A percentile compares a stretch with the other conserved stretches of the same genome.
Evolutionary conservation across 2,888 invertebrate genomes (phyloP).

Genomic region (Altica lythri): DNA sequence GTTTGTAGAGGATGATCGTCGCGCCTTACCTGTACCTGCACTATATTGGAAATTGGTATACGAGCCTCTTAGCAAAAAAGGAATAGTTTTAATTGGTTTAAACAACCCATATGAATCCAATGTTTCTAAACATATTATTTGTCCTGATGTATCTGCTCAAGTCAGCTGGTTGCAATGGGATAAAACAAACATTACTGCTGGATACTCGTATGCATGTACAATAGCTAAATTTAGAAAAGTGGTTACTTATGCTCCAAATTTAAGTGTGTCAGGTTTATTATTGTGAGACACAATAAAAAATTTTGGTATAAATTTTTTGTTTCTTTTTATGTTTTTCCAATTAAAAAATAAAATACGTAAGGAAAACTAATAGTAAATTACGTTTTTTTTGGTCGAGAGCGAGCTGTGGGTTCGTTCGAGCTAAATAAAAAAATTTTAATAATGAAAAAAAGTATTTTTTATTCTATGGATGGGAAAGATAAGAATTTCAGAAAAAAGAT

Average conservation of each 20-base stretch:
- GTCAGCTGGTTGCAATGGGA: constrained; percentile 66
- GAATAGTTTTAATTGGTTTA: constrained; percentile 65
- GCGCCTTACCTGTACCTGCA: constrained; percentile 61
- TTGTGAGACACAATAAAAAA: constrained; percentile 18
- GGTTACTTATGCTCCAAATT: constrained; percentile 61
- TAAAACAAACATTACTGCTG: constrained; percentile 57
- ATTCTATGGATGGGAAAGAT: too few relatives aligned
- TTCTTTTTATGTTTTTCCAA: too few relatives aligned
- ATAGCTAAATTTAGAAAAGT: constrained; percentile 62
- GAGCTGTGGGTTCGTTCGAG: too few relatives aligned
- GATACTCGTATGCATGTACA: constrained; percentile 68
- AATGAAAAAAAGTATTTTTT: too few relatives aligned
- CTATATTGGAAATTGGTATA: constrained; percentile 66
- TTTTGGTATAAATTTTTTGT: too few relatives aligned
- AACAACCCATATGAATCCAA: constrained; percentile 63
- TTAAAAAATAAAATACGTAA: too few relatives aligned
- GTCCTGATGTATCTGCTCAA: constrained; percentile 60
- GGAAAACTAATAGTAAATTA: too few relatives aligned
- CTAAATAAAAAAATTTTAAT: too few relatives aligned
- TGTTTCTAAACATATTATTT: constrained; percentile 41
- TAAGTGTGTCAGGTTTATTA: constrained; percentile 54
- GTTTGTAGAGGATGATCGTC: constrained; percentile 42
- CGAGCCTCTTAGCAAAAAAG: constrained; percentile 59
- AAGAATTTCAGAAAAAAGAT: too few relatives aligned
- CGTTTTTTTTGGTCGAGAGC: too few relatives aligned